phyloP scores from a whole-genome alignment of 2,797 vertebrate genomes.

The Xerus rutilus region DNA sequence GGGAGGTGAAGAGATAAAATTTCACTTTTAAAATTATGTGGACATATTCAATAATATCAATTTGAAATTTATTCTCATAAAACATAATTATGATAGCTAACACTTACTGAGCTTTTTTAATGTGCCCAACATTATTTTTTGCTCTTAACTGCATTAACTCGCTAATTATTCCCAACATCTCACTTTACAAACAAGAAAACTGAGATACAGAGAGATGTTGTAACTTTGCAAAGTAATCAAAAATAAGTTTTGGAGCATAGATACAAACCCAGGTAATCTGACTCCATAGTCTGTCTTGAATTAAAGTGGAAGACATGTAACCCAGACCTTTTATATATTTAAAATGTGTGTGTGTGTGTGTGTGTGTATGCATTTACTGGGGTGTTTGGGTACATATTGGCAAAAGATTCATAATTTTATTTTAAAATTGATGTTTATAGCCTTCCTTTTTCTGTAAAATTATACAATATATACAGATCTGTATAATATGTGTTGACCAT shows the following conservation, averaged over 20 bases:
- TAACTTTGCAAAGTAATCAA: not conserved
- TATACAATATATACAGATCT: not conserved
- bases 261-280: not conserved
- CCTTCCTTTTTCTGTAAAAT: not conserved
- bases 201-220: not conserved
- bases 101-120: not conserved
- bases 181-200: not conserved
- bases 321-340: not conserved
- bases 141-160: constrained; percentile 18
- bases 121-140: not conserved
- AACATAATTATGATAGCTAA: not conserved
- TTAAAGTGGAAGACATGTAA: constrained; percentile 26
- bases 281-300: constrained; percentile 6
- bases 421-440: constrained; percentile 4
- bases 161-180: not conserved
- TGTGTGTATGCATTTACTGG: not conserved
- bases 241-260: not conserved
- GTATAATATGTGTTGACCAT: not conserved
- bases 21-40: constrained; percentile 56
- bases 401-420: not conserved
- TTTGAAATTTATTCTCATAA: constrained; percentile 57
- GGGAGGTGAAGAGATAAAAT: not conserved
- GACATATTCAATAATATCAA: not conserved
- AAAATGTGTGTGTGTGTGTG: not conserved
- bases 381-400: not conserved